Base-by-base conservation (phyloP, 2,113 vertebrate species). In the Callithrix jacchus region DNA sequence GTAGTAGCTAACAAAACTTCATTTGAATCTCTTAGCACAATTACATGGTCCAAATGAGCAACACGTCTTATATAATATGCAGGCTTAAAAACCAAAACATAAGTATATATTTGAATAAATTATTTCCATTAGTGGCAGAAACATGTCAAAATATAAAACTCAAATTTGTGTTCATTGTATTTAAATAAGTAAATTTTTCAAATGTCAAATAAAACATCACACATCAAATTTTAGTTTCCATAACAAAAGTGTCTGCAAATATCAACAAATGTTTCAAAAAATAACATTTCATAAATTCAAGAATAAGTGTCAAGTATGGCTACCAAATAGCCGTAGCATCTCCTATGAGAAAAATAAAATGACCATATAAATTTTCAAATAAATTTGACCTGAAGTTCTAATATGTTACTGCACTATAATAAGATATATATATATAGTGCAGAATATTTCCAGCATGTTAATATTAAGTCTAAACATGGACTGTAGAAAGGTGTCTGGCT, bases 41-140 rank as follows among this genome's bases (percentile, higher is more conserved):
- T 68, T 74, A 87, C 16, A 96, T 21, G 61, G 37, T 84, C 76
- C 37, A 94, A 95, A 82, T 21, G 3, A 91, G 10, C 37, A 95
- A 58, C 40, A 1, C 17, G 64, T 68, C 64, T 84, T 74, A 87
- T 4, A 83, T 83, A 85, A 81, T 47, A 92, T 3, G 30, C 18
- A 97, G 32, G 11, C 45, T 86, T 93, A 91, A 92, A 91, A 97
- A 93, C 74, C 54, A 94, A 64, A 87, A 87, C 27, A 87, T 23
- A 66, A 35, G 54, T 42, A 42, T 30, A 56, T 49, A 84, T 49
- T 91, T 84, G 85, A 79, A 82, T 66, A 52, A 93, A 40, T 52
- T 80, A 84, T 82, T 64, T 64, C 30, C 49, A 77, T 35, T 68
- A 91, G 74, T 77, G 88, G 21, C 5, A 93, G 27, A 17, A 84